Percentiles rank a stretch among this genome's conserved stretches.
phyloP scores from a whole-genome alignment of 2,888 invertebrate genomes.

The Tinea trinotella region DNA sequence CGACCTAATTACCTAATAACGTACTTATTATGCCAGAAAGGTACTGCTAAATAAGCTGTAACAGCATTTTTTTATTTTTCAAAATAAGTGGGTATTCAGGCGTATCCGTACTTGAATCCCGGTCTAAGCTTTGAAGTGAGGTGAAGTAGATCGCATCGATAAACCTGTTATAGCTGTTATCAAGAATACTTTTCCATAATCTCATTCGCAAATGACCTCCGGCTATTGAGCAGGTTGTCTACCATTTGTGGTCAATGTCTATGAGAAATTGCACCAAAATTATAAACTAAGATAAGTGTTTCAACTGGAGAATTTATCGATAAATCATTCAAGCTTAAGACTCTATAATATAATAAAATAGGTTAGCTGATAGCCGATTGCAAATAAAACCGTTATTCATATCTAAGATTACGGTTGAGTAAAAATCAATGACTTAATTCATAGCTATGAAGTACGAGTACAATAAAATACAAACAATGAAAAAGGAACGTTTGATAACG shows the following conservation, averaged over 20 bases:
- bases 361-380: not conserved
- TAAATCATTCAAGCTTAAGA: not conserved
- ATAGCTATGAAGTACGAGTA: too few relatives aligned
- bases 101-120: slow-evolving; percentile 22
- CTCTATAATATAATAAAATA: too few relatives aligned
- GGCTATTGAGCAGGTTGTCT: slow-evolving; percentile 40
- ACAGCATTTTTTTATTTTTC: slow-evolving; percentile 23
- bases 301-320: not conserved
- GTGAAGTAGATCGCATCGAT: not conserved
- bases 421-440: too few relatives aligned
- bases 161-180: slow-evolving; percentile 22
- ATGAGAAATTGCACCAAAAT: not conserved
- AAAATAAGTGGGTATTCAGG: slow-evolving; percentile 24
- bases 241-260: slow-evolving; percentile 48
- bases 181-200: slow-evolving; percentile 29
- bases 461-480: too few relatives aligned
- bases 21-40: too few relatives aligned
- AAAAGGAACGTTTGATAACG: too few relatives aligned
- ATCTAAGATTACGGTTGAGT: too few relatives aligned
- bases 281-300: not conserved
- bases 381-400: too few relatives aligned
- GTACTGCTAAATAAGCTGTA: too few relatives aligned
- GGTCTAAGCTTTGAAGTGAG: not conserved
- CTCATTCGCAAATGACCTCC: slow-evolving; percentile 43
- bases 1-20: too few relatives aligned